phyloP scores from a whole-genome alignment of 2,797 vertebrate genomes.

The Characodon lateralis region DNA sequence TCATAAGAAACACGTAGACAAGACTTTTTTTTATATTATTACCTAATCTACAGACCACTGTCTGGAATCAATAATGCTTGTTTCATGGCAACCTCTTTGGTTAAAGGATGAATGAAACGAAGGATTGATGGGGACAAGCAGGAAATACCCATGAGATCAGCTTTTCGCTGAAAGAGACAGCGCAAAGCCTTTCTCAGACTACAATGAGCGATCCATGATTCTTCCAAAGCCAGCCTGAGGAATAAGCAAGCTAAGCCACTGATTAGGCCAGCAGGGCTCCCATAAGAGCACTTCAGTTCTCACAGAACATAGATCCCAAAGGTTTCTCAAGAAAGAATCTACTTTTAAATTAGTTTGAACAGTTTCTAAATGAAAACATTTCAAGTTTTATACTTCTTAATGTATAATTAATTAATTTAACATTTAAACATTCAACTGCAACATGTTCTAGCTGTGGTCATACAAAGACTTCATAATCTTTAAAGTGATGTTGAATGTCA shows the following conservation, averaged over 20 bases:
- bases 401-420: too few species aligned
- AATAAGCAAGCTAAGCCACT: neutral
- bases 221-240: neutral
- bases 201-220: neutral
- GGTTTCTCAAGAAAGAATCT: neutral
- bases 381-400: neutral
- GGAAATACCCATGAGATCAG: conserved; percentile 26
- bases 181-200: conserved; percentile 8
- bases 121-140: conserved; percentile 7
- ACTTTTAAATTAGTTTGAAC: neutral
- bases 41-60: conserved; percentile 35
- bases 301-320: neutral
- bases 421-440: neutral
- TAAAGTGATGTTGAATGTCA: neutral
- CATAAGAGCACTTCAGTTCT: neutral
- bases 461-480: neutral
- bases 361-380: neutral
- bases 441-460: neutral
- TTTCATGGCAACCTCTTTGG: conserved; percentile 56
- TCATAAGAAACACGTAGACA: neutral
- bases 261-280: neutral
- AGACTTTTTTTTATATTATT: conserved; percentile 20
- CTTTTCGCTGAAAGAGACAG: conserved; percentile 27
- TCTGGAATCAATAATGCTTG: conserved; percentile 23
- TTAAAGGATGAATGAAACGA: conserved; percentile 58